phyloP scores from a whole-genome alignment of 1,140 invertebrate species.

The Zaprionus africanus region DNA sequence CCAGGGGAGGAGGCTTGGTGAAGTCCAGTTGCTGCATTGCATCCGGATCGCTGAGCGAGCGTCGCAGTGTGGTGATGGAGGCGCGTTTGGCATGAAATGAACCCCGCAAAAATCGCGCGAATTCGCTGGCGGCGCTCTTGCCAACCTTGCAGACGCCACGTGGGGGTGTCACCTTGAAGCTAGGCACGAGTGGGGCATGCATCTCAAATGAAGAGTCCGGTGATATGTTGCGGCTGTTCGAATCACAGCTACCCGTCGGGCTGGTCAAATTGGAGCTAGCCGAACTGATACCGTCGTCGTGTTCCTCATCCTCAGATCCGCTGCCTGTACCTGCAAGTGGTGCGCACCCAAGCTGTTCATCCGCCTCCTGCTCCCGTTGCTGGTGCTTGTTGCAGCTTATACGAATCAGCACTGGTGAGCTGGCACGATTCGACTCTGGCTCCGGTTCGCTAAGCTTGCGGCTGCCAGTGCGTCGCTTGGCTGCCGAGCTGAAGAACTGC shows the following conservation, averaged over 20 bases:
- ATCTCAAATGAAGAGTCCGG: conserved; percentile 83
- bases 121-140: conserved; percentile 69
- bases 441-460: conserved; percentile 64
- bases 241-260: conserved; percentile 43
- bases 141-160: conserved; percentile 53
- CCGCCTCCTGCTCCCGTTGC: conserved; percentile 17
- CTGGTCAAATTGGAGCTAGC: conserved; percentile 71
- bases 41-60: conserved; percentile 81
- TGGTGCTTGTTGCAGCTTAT: conserved; percentile 40
- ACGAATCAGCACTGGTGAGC: conserved; percentile 64
- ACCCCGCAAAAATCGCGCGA: conserved; percentile 71
- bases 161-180: conserved; percentile 82
- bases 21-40: conserved; percentile 76
- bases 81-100: conserved; percentile 80
- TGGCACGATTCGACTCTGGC: conserved; percentile 24
- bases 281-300: conserved; percentile 74
- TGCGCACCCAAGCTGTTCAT: conserved; percentile 55
- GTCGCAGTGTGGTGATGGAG: conserved; percentile 67
- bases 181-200: conserved; percentile 79
- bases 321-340: conserved; percentile 38
- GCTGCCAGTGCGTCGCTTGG: conserved; percentile 61
- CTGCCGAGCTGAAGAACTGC: conserved; percentile 75
- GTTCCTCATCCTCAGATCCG: conserved; percentile 62
- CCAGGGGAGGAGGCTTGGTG: conserved; percentile 59
- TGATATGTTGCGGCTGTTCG: conserved; percentile 70